These are phyloP conservation scores for Arctia plantaginis DNA, from an alignment of 2,888 invertebrate species.

Conservation along the genomic window DNA sequence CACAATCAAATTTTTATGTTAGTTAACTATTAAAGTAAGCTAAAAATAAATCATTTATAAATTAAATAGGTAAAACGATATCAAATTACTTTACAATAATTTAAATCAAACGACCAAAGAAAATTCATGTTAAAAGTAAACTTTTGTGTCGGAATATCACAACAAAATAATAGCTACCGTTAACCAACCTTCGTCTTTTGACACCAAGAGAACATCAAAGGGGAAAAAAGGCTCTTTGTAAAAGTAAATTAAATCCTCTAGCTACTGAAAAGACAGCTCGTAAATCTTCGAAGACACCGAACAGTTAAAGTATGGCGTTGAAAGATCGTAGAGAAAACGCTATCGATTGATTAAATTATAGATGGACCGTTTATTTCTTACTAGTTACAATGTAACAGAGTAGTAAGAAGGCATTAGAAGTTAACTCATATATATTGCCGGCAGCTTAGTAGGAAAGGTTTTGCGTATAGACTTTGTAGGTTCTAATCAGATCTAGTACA, in stretches of 20 bases:
- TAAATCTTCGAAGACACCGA: constrained; percentile 45
- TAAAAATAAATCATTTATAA: not conserved
- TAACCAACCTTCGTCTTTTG: constrained; percentile 1
- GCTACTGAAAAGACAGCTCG: constrained; percentile 36
- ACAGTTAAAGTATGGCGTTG: constrained; percentile 20
- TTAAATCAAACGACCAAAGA: not conserved
- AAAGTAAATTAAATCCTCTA: constrained; percentile 50
- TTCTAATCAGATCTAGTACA: too few relatives aligned
- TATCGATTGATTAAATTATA: constrained; percentile 31
- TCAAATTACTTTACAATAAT: not conserved
- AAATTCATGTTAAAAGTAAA: not conserved
- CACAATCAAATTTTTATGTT: not conserved
- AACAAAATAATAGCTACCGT: constrained; percentile 1
- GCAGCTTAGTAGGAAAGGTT: not conserved
- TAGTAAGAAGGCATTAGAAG: not conserved
- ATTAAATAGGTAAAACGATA: not conserved
- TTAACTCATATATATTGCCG: not conserved
- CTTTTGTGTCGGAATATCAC: not conserved
- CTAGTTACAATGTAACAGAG: not conserved
- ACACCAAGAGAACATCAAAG: constrained; percentile 29
- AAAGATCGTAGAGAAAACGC: constrained; percentile 21
- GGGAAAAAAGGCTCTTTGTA: constrained; percentile 42
- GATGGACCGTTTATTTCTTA: constrained; percentile 16
- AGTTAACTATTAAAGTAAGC: not conserved
- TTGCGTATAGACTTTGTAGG: too few relatives aligned